Percentiles rank a stretch among this genome's conserved stretches.
Conservation (phyloP, 2,113 vertebrate species). For the Rhinolophus sinicus region DNA sequence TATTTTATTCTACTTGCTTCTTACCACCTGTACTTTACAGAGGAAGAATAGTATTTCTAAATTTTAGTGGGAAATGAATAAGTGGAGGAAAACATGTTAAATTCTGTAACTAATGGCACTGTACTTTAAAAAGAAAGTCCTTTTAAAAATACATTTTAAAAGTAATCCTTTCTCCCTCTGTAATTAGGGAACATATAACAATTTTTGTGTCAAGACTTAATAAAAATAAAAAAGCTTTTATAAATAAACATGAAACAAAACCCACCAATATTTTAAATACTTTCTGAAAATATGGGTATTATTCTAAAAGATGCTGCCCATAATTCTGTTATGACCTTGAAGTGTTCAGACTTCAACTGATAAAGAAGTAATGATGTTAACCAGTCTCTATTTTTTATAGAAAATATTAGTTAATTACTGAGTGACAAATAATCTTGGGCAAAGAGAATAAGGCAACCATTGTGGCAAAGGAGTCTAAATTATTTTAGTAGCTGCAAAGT, state of each 20-base stretch:
- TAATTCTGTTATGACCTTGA: background rate
- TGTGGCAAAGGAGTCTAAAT: background rate
- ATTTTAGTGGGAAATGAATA: background rate
- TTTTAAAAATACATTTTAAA: conserved; percentile 23
- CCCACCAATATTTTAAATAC: background rate
- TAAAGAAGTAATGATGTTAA: background rate
- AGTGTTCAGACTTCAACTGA: background rate
- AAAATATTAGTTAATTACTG: conserved; percentile 28
- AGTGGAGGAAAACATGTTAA: background rate
- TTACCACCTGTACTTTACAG: background rate
- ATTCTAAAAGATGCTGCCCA: background rate
- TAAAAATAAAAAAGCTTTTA: background rate
- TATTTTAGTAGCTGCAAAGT: background rate
- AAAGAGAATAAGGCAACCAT: background rate
- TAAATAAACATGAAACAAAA: background rate
- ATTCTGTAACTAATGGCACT: background rate
- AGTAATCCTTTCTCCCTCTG: background rate
- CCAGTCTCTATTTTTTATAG: background rate
- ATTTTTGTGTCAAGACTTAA: conserved; percentile 8
- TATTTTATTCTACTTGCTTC: background rate
- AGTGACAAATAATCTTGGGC: background rate
- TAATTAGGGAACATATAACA: background rate
- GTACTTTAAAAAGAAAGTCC: background rate
- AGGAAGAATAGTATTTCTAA: background rate
- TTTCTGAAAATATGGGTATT: background rate